Evolutionary conservation across 1,140 invertebrate genomes (phyloP), one percentile per base, ranked within the genome.

Genomic region (Megalopta genalis): DNA sequence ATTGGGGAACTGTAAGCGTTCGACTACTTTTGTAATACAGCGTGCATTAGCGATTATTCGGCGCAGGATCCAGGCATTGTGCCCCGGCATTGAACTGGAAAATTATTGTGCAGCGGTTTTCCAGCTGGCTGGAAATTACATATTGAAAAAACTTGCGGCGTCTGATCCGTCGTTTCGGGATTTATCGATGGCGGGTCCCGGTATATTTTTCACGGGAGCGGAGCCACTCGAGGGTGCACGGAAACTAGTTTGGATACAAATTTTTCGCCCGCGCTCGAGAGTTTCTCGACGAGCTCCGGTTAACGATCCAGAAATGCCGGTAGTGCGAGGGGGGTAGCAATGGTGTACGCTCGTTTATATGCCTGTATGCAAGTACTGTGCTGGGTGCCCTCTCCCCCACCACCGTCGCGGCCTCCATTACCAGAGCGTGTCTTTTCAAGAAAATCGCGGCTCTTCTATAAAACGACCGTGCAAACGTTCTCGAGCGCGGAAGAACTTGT

Each of bases 261-360:
- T 85, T 85, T 85, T 85, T 85, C 77, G 62, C 23, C 82, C n/a
- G 52, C 39, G 65, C 49, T 76, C 66, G 65, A 77, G 84, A 86
- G 81, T 78, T 88, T 68, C 84, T 76, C 85, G 80, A 85, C 84
- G 80, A 86, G 80, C 60, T 63, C 60, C 77, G 82, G 79, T 91
- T 90, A 90, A 91, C 88, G 90, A 90, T 91, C 86, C 86, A 82
- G 83, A 74, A 76, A 78, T 60, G 74, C 77, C 70, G 74, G 82
- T 69, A 57, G 75, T 46, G 49, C 32, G 77, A 1, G 68, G 73
- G 67, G 64, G 73, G 67, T 75, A 75, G 80, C 63, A 84, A 76
- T 62, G 42, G 81, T 71, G 75, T 67, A 64, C 39, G 59, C 74
- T 85, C 82, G 83, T 84, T 80, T 65, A 84, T 62, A 78, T 77